Base-by-base conservation (phyloP, 2,888 invertebrate species). In the Chironomus riparius region DNA sequence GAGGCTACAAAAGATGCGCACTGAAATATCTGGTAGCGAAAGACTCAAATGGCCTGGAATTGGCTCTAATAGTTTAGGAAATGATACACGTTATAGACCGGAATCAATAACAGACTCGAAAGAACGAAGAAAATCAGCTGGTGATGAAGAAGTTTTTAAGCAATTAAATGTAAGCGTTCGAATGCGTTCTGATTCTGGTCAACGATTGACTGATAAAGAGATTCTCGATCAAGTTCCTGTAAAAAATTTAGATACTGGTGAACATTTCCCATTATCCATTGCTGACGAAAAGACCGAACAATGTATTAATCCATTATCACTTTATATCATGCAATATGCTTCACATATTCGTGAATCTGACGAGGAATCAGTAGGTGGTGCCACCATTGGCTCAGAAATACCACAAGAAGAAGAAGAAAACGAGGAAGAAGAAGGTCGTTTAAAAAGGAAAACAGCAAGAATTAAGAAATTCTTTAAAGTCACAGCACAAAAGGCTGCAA, bases 261-360 rank as follows among this genome's bases (percentile, higher is more conserved):
- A 97, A 84, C 88, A 93, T 79, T 92, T 97, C 79, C 96, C 97
- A n/a, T 86, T 98, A 77, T 96, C 95, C 82, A 92, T 93, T 80
- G 97, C 97, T 1, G 97, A 97, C 82, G 96, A 97, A 82, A 95
- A 95, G 84, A 85, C 95, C 78, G 95, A 95, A 0, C 91, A 92
- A 81, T 93, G 95, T 83, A 91, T 95, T 82, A 97, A 98, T 86
- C 98, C 97, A 3, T 87, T 98, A 77, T 95, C 95, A 21, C 85
- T 97, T 79, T 97, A 98, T 84, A 97, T 98, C 82, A 95, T 97
- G 91, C 87, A 95, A 77, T 86, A 95, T 77, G 95, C 95, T 0
- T 94, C 95, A 0, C 84, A 84, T 77, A 92, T 93, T 79, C 90
- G 90, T 80, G 92, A 92, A 81, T 91, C 91, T 12, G 92, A 92